Evolutionary conservation across 2,888 invertebrate species (phyloP), one percentile per base, ranked within the genome.

Genomic region (Philereme vetulata): DNA sequence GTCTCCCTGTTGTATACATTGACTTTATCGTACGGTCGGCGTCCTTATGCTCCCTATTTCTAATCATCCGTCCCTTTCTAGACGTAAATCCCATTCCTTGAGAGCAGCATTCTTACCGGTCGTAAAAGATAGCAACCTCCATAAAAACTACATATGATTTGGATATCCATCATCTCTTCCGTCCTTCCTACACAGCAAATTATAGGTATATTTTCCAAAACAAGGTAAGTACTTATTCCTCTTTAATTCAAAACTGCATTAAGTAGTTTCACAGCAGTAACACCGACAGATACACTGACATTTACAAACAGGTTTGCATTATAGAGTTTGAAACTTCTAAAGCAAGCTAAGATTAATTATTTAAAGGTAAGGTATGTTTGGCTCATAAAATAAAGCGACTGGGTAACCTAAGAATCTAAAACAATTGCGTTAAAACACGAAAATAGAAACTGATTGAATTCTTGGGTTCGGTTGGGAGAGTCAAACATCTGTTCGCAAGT

Each of bases 401-500:
- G 7, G 34, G 52, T 42, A 21, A 21, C 55, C n/a, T 43, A 42
- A 2, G 47, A 54, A n/a, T 57, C 43, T 33, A 5, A 48, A 51
- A 51, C 36, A 48, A 43, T 44, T 51, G 33, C 21, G 1, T 40
- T 56, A 44, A 51, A 56, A 56, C 42, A 51, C 51, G 43, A 51
- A 47, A 66, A 59, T 56, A 56, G 50, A 60, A 51, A 52, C 54
- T 51, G 59, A 60, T 61, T 56, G 75, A 72, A 67, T 66, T 61
- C 48, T 65, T 66, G 67, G 70, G 67, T 68, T 21, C 62, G 72
- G 71, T 84, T 76, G 72, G 68, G 74, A 75, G 73, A 77, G 72
- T 69, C 68, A 75, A 84, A 84, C 88, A 90, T 90, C 87, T 90
- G 90, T 87, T 88, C 72, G 80, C 76, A 72, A 82, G 86, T 80